phyloP scores from a whole-genome alignment of 2,113 vertebrate genomes.

The Caracal caracal region DNA sequence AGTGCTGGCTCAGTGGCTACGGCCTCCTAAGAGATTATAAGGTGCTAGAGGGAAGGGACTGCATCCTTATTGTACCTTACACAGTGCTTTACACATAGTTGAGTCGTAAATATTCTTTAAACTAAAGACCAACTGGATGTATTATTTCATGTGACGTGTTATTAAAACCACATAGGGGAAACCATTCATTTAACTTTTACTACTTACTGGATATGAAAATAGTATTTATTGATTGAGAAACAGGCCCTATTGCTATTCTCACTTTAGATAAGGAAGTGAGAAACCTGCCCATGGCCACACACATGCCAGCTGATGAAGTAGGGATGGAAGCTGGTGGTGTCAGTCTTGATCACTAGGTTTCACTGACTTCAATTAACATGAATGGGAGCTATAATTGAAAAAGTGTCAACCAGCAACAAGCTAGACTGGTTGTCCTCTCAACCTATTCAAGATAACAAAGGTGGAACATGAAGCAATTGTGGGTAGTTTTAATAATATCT shows the following conservation, averaged over 20 bases:
- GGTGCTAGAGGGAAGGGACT: neutral
- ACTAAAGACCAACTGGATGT: neutral
- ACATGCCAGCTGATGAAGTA: neutral
- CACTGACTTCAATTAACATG: neutral
- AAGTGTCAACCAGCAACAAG: neutral
- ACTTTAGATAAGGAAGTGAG: neutral
- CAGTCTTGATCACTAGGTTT: neutral
- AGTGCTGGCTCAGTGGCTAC: neutral
- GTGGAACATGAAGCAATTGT: neutral
- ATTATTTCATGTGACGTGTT: neutral
- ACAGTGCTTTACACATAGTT: neutral
- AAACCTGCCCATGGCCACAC: neutral
- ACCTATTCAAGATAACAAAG: neutral
- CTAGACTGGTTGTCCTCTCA: neutral
- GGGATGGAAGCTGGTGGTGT: neutral
- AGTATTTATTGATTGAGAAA: neutral
- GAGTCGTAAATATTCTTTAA: neutral
- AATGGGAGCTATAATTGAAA: neutral
- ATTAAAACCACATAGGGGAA: neutral
- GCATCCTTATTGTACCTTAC: neutral
- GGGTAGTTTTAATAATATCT: neutral
- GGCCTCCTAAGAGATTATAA: neutral
- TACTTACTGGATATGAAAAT: neutral
- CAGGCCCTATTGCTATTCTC: neutral
- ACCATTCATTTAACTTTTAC: neutral